A percentile compares a stretch with the other conserved stretches of the same genome.
Conservation (phyloP, 2,797 vertebrate species). For the Vipera latastei region DNA sequence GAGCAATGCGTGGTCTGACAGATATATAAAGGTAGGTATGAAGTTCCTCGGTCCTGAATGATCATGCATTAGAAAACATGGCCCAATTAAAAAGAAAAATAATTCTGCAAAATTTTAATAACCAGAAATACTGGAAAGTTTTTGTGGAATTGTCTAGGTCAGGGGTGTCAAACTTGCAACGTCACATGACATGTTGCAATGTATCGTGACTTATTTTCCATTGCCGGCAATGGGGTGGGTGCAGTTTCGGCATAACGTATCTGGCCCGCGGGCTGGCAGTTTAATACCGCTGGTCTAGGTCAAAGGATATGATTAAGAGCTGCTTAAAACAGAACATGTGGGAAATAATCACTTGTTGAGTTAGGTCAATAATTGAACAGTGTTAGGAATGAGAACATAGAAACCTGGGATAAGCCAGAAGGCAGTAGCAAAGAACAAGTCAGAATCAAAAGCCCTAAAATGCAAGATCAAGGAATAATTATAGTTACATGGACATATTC, state of each 20-base stretch:
- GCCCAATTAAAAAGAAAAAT: not conserved
- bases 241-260: too few species aligned
- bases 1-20: too few species aligned
- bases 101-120: not conserved
- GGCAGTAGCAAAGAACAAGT: not conserved
- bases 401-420: not conserved
- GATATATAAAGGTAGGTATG: not conserved
- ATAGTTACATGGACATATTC: not conserved
- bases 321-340: not conserved
- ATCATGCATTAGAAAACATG: not conserved
- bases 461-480: not conserved
- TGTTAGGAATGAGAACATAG: not conserved
- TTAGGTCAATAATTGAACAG: not conserved
- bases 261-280: too few species aligned
- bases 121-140: not conserved
- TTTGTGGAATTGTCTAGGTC: not conserved
- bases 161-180: too few species aligned
- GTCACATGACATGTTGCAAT: too few species aligned
- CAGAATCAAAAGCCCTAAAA: not conserved
- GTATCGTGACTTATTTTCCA: too few species aligned
- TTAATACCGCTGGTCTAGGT: too few species aligned
- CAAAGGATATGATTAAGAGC: not conserved
- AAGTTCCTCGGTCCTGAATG: not conserved
- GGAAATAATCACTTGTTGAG: not conserved
- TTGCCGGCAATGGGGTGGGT: too few species aligned